These are phyloP conservation scores for Drosophila cognata DNA, from an alignment of 2,888 invertebrate species.

Conservation along the genomic window DNA sequence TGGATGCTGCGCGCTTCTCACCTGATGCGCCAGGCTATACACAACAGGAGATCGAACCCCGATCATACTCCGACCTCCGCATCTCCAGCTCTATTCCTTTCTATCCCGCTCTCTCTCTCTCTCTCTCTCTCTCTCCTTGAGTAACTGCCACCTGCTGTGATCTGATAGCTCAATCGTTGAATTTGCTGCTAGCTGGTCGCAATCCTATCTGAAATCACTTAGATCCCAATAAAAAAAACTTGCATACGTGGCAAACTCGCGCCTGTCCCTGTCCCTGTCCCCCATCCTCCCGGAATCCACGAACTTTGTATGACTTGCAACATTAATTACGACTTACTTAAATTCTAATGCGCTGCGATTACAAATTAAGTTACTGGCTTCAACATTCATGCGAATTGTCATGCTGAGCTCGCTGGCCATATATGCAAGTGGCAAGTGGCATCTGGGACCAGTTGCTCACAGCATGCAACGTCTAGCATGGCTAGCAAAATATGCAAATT, in stretches of 20 bases:
- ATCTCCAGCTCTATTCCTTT: neutral
- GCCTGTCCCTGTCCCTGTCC: neutral
- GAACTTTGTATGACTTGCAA: slow-evolving; percentile 72
- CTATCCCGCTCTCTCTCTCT: slow-evolving; percentile 7
- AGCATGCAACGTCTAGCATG: slow-evolving; percentile 54
- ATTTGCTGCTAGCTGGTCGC: slow-evolving; percentile 62
- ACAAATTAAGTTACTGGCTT: slow-evolving; percentile 85
- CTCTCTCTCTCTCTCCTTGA: neutral
- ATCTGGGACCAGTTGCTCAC: slow-evolving; percentile 64
- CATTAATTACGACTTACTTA: slow-evolving; percentile 86
- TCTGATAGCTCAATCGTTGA: slow-evolving; percentile 82
- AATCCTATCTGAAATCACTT: slow-evolving; percentile 85
- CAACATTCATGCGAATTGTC: slow-evolving; percentile 81
- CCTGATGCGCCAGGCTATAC: slow-evolving; percentile 82
- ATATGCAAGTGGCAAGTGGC: slow-evolving; percentile 32
- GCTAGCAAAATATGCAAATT: slow-evolving; percentile 70
- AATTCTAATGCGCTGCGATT: slow-evolving; percentile 84
- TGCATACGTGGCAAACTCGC: slow-evolving; percentile 47
- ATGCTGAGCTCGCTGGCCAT: slow-evolving; percentile 73
- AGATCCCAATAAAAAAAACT: slow-evolving; percentile 85
- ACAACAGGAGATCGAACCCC: slow-evolving; percentile 64
- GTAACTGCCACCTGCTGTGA: slow-evolving; percentile 80
- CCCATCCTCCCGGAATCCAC: slow-evolving; percentile 25
- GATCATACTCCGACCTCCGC: neutral
- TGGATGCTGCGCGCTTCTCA: slow-evolving; percentile 74